Base-by-base conservation (phyloP, 1,140 invertebrate species). In the Penaeus japonicus region DNA sequence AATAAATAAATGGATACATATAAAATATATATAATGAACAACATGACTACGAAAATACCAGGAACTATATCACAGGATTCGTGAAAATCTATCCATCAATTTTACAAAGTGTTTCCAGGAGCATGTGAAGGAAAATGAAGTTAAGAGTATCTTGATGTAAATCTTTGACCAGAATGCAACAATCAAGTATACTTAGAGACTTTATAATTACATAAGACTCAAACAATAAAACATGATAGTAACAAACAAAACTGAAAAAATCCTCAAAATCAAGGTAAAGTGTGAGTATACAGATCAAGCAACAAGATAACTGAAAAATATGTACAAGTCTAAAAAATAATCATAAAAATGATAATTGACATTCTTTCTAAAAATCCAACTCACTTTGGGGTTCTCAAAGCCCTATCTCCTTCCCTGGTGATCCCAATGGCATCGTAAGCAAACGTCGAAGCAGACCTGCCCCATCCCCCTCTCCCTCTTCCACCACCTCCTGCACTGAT, bases 401-500 rank as follows among this genome's bases (percentile, higher is more conserved):
- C 83, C 62, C 39, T 4, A 32, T 35, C 17, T 75, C 85, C 89
- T 73, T 53, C 20, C 53, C 39, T 54, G 35, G 73, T 80, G 5
- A 84, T 24, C n/a, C 32, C 55, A 30, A 90, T 65, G 65, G 85
- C 85, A 59, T 62, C 75, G 75, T 87, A 90, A 15, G 84, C 59
- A 70, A 73, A 91, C 30, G 85, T 54, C 17, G 84, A 57, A n/a
- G n/a, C 35, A 84, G 2, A 27, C 32, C 57, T 35, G 15, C 65
- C 65, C 57, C 65, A 57, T 5, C 81, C 65, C n/a, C 85, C 53
- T 2, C 89, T 27, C 15, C 81, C 54, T 4, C 89, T 81, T 22
- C 89, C 62, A 35, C n/a, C 53, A 2, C 89, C 82, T 73, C 87
- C 86, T 24, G 82, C 62, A 24, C 77, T 87, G 5, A 90, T 75